Base-by-base conservation (phyloP, 2,113 vertebrate species). In the Tursiops truncatus region DNA sequence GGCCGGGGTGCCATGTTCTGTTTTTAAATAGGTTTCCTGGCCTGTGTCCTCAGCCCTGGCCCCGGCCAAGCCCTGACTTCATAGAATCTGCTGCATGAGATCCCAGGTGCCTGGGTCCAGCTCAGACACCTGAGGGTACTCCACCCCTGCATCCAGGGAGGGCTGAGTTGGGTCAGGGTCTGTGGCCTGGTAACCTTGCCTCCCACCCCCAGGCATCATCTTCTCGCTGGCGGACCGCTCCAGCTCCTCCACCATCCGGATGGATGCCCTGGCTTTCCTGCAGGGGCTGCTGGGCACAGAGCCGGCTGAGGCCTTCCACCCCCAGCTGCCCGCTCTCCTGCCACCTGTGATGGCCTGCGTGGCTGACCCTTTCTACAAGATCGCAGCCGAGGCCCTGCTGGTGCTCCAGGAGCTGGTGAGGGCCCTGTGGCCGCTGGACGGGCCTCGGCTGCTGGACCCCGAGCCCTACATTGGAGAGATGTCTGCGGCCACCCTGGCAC, bases 161-260 rank as follows among this genome's bases (percentile, higher is more conserved):
- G 83, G 53, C 58, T 12, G 8, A 28, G 13, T 20, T 3, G 25
- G 18, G 38, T n/a, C 70, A 31, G 5, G 31, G 31, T 21, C 6
- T 10, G 0, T 10, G 68, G 60, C 50, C 77, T 6, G 1, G 0
- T 93, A 63, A 97, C 33, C 50, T 68, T 36, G 38, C 25, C 50
- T 8, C 80, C 97, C 50, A 60, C 13, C 88, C 14, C 5, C 97
- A 99, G 99, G 99, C 60, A 97, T 99, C 12, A 33, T 99, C 86
- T 99, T 99, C 98, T 99, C 99, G 13, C 98, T 99, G 97, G 98
- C 98, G 0, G 99, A 99, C 97, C 99, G 99, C 85, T 99, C 99
- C 84, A 99, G 99, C 97, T 99, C 99, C 93, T 99, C 99, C 97
- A 99, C 99, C 94, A 99, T 99, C 99, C 99, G 99, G 96, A 99